Percentiles rank a stretch among this genome's conserved stretches.
These are phyloP conservation scores for Aurelia aurita complex sp. Pacific DNA, from an alignment of 30 jellyfish, hydroid and myxozoan genomes.

Conservation along the genomic window DNA sequence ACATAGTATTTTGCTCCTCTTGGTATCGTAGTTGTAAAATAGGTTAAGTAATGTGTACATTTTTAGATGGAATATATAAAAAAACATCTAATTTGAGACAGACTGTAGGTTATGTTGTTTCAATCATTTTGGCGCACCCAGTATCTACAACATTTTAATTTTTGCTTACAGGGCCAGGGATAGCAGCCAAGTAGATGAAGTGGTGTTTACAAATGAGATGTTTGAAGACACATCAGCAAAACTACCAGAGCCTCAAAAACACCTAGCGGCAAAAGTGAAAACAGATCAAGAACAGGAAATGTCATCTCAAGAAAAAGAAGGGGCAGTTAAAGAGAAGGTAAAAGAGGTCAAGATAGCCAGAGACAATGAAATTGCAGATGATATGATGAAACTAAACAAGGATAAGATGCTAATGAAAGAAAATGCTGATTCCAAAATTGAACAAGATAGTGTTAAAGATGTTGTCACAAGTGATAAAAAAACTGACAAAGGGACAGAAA, in stretches of 20 bases:
- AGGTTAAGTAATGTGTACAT: too few species aligned
- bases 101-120: too few species aligned
- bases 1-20: too few species aligned
- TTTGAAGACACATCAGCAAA: background rate
- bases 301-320: too few species aligned
- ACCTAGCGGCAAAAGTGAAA: background rate
- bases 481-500: background rate
- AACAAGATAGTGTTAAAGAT: background rate
- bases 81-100: too few species aligned
- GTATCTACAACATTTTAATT: too few species aligned
- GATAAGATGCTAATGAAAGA: background rate
- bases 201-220: background rate
- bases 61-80: too few species aligned
- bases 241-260: background rate
- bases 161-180: background rate
- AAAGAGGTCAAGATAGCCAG: too few species aligned
- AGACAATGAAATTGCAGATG: background rate
- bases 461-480: background rate
- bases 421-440: background rate
- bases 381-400: background rate
- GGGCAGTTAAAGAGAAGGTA: background rate
- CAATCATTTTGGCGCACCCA: too few species aligned
- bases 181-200: constrained; percentile 14
- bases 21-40: too few species aligned
- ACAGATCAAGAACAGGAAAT: background rate